Base-by-base conservation (phyloP, 1,140 invertebrate genomes). In the Eumeta japonica region DNA sequence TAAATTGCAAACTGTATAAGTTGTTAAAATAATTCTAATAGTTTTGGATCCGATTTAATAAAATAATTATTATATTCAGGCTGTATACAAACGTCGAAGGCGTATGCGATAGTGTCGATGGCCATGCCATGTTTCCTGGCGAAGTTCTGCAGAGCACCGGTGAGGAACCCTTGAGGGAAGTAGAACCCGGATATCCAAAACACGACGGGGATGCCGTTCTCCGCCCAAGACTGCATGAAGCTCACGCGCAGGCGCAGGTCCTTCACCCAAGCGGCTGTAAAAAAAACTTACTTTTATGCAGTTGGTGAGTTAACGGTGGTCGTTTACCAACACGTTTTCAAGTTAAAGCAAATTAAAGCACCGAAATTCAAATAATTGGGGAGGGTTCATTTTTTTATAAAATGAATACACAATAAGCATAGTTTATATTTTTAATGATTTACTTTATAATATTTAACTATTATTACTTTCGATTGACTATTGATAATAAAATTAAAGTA, bases 131-230 rank as follows among this genome's bases (percentile, higher is more conserved):
- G 79, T 58, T 85, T 88, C 42, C 89, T 76, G 2, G 89, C 89
- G 62, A 79, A 91, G 74, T 92, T 91, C 73, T 92, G 90, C 28
- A 90, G 64, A 2, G 85, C 87, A 28, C 86, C 89, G 3, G 89
- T 92, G 10, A 93, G 75, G 68, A 92, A 90, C 1, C 87, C 88
- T 73, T 92, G 88, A 2, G 89, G 89, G 65, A 91, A 91, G 67
- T 86, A 92, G 61, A 92, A 89, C 1, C 88, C 89, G 0, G 88
- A 89, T 34, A 92, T 87, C 89, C 89, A 92, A 62, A 90, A 90
- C 17, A 84, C 81, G 9, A 75, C 49, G 1, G 89, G 87, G 41
- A 86, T 84, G 13, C 87, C 88, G 5, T 77, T 49, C 5, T 82
- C 72, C 3, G 81, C 79, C 89, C 89, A 92, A 12, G 77, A 61